These are phyloP conservation scores for Sarcophaga peregrina DNA, from an alignment of 1,140 invertebrate species.

Conservation along the genomic window DNA sequence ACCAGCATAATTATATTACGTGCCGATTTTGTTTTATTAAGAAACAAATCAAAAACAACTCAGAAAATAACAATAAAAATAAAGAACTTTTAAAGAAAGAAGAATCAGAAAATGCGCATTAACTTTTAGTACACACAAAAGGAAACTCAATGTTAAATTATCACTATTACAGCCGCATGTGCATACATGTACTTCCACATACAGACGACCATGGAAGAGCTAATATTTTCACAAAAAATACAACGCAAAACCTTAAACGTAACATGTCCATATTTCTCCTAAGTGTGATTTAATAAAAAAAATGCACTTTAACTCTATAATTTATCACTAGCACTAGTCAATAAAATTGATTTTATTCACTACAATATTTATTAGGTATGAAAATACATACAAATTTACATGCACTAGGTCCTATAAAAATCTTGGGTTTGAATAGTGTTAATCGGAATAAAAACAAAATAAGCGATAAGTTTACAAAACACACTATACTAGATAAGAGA, in stretches of 20 bases:
- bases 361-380: too few relatives aligned
- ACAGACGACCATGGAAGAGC: too few relatives aligned
- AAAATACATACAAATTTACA: too few relatives aligned
- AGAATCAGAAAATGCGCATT: slow-evolving; percentile 39
- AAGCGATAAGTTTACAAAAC: neutral
- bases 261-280: too few relatives aligned
- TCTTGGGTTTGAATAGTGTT: neutral
- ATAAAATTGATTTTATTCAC: too few relatives aligned
- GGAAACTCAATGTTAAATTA: slow-evolving; percentile 25
- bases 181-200: too few relatives aligned
- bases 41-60: neutral
- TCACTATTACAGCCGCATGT: neutral
- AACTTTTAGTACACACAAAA: slow-evolving; percentile 3
- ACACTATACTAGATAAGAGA: neutral
- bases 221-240: too few relatives aligned
- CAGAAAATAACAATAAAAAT: slow-evolving; percentile 16
- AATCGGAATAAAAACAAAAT: neutral
- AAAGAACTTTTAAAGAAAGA: slow-evolving; percentile 1
- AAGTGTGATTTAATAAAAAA: too few relatives aligned
- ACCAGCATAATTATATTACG: neutral
- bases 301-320: too few relatives aligned
- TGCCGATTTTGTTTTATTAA: neutral
- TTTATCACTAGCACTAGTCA: too few relatives aligned
- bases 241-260: too few relatives aligned
- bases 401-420: too few relatives aligned